Conservation (phyloP, 2,888 invertebrate species). For the Thumatha senex region DNA sequence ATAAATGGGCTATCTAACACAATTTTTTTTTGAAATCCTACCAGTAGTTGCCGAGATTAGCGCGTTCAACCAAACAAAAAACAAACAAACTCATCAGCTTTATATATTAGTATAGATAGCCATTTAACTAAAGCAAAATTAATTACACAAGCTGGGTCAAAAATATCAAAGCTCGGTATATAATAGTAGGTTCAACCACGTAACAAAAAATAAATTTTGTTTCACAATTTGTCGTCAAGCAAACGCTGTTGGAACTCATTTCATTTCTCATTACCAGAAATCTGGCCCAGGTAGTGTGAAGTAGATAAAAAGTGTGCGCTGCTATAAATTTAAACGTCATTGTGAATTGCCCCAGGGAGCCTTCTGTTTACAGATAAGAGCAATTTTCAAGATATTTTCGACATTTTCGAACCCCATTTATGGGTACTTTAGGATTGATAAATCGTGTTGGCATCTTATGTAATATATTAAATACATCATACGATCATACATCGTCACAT, state of each 20-base stretch:
- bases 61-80: too few relatives aligned
- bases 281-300: slow-evolving; percentile 33
- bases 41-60: too few relatives aligned
- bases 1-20: too few relatives aligned
- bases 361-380: slow-evolving; percentile 65
- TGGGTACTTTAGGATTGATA: not conserved
- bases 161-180: slow-evolving; percentile 1
- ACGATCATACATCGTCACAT: too few relatives aligned
- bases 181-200: slow-evolving; percentile 28
- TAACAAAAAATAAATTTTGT: slow-evolving; percentile 19
- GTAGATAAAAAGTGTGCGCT: slow-evolving; percentile 40
- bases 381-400: slow-evolving; percentile 63
- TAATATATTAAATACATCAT: not conserved
- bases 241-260: slow-evolving; percentile 33
- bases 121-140: too few relatives aligned
- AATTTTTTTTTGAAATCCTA: too few relatives aligned
- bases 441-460: slow-evolving; percentile 9
- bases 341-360: slow-evolving; percentile 44
- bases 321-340: slow-evolving; percentile 42
- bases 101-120: too few relatives aligned
- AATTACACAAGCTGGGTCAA: too few relatives aligned
- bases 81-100: too few relatives aligned
- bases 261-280: slow-evolving; percentile 42
- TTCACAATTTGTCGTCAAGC: slow-evolving; percentile 28
- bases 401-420: slow-evolving; percentile 57